Percentiles rank a stretch among this genome's conserved stretches.
Evolutionary conservation across 2,888 invertebrate genomes (phyloP).

Genomic region (Apoda limacodes): DNA sequence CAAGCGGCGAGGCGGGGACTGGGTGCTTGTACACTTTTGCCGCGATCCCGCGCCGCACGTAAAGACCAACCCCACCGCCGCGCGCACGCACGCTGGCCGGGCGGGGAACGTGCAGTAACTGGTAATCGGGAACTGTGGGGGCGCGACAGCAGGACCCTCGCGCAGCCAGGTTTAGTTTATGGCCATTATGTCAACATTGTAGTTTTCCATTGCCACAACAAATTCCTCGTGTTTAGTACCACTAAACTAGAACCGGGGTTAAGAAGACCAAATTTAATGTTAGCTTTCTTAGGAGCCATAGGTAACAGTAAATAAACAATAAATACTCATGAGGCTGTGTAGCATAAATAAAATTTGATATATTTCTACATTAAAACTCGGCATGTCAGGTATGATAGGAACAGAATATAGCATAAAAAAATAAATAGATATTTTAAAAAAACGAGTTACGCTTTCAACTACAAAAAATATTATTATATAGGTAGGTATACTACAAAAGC

Average conservation of each 20-base stretch:
- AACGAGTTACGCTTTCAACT: too few species aligned
- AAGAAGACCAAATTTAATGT: conserved; percentile 2
- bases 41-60: conserved; percentile 1
- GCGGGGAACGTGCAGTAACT: conserved; percentile 9
- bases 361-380: too few species aligned
- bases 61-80: conserved; percentile 13
- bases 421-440: neutral
- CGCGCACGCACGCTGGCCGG: conserved; percentile 1
- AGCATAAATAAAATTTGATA: neutral
- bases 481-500: too few species aligned
- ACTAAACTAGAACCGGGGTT: conserved; percentile 5
- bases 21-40: neutral
- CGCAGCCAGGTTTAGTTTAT: conserved; percentile 14
- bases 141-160: conserved; percentile 9
- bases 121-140: conserved; percentile 10
- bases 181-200: conserved; percentile 10
- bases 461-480: too few species aligned
- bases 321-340: neutral
- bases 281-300: neutral
- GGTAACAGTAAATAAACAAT: neutral
- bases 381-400: too few species aligned
- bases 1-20: neutral
- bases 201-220: conserved; percentile 8
- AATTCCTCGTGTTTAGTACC: conserved; percentile 12
- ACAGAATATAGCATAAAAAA: neutral